These are phyloP conservation scores for Synchiropus splendidus DNA, from an alignment of 2,113 vertebrate genomes.

Conservation along the genomic window DNA sequence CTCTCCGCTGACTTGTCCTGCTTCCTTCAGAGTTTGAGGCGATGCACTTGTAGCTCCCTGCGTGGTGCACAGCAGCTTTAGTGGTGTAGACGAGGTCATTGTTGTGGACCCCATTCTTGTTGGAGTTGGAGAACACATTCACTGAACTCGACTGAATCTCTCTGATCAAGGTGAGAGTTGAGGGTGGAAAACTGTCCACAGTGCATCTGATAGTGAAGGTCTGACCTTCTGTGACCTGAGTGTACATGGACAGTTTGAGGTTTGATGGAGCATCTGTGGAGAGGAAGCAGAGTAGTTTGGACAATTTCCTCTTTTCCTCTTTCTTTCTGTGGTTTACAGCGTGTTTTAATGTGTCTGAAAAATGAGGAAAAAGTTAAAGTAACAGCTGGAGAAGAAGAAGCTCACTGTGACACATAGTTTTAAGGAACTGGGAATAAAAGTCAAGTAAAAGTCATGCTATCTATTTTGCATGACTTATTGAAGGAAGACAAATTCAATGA, in stretches of 20 bases:
- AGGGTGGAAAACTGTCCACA: constrained; percentile 31
- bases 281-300: constrained; percentile 7
- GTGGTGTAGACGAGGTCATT: constrained; percentile 40
- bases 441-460: background rate
- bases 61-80: too few relatives aligned
- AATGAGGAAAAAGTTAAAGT: background rate
- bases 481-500: too few relatives aligned
- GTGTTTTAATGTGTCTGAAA: background rate
- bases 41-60: too few relatives aligned
- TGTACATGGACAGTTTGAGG: constrained; percentile 11
- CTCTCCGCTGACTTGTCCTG: too few relatives aligned
- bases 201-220: constrained; percentile 21
- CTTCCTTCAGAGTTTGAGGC: too few relatives aligned
- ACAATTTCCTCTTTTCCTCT: background rate
- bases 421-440: background rate
- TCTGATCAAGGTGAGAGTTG: background rate
- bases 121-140: fast-evolving
- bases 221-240: constrained; percentile 17
- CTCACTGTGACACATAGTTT: background rate
- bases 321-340: background rate
- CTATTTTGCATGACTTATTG: too few relatives aligned
- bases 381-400: background rate
- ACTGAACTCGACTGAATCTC: fast-evolving
- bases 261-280: constrained; percentile 44
- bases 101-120: fast-evolving